These are phyloP conservation scores for Tryphoninae sp. DNA, from an alignment of 2,888 invertebrate genomes.

Conservation along the genomic window DNA sequence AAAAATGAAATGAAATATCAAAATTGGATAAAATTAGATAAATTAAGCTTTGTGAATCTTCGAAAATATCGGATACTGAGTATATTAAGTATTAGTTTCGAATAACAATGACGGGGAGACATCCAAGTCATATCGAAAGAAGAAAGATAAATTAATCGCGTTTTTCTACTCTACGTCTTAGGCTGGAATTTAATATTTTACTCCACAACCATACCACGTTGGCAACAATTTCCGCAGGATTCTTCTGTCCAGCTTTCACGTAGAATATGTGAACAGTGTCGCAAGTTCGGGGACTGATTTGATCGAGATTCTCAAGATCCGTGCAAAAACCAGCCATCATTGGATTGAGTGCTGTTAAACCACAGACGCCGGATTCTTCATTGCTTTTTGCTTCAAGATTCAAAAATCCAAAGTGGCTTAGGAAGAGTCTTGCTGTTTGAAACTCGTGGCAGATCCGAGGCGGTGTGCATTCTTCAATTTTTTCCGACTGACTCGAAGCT, in stretches of 20 bases:
- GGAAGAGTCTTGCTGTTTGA: slow-evolving; percentile 96
- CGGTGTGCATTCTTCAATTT: slow-evolving; percentile 89
- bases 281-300: slow-evolving; percentile 92
- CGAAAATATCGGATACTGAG: too few species aligned
- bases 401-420: slow-evolving; percentile 97
- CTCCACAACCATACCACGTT: slow-evolving; percentile 84
- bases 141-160: too few species aligned
- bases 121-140: too few species aligned
- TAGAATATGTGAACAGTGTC: slow-evolving; percentile 98
- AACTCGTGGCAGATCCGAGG: slow-evolving; percentile 94
- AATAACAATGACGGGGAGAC: too few species aligned
- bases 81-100: too few species aligned
- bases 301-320: slow-evolving; percentile 92
- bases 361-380: slow-evolving; percentile 79
- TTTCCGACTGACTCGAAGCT: slow-evolving; percentile 75
- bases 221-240: slow-evolving; percentile 89
- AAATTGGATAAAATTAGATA: too few species aligned
- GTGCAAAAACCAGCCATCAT: slow-evolving; percentile 87
- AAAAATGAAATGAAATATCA: too few species aligned
- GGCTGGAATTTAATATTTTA: background rate
- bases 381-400: slow-evolving; percentile 81
- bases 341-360: slow-evolving; percentile 88
- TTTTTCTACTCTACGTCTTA: background rate
- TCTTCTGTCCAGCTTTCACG: slow-evolving; percentile 92
- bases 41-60: too few species aligned